Percentiles rank a stretch among this genome's conserved stretches.
phyloP scores from a whole-genome alignment of 92 coral and sea anemone genomes.

The Phenganax marumi region DNA sequence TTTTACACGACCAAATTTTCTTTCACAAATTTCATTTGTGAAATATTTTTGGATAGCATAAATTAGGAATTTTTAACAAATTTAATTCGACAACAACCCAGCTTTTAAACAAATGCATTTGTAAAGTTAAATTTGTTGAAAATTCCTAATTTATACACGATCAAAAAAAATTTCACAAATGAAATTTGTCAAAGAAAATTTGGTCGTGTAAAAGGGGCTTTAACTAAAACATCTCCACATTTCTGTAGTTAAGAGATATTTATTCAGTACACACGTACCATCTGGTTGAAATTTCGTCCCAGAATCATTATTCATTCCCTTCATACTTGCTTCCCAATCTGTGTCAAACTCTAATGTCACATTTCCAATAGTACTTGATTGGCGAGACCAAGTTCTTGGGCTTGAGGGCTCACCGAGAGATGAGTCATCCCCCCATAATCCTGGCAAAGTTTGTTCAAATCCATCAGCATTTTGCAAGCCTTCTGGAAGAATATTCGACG shows the following conservation, averaged over 20 bases:
- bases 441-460: neutral
- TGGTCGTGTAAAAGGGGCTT: too few relatives aligned
- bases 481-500: neutral
- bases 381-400: slow-evolving; percentile 31
- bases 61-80: too few relatives aligned
- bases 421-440: slow-evolving; percentile 22
- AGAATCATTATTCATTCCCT: neutral
- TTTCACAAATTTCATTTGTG: too few relatives aligned
- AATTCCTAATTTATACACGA: too few relatives aligned
- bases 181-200: too few relatives aligned
- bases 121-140: too few relatives aligned
- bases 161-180: too few relatives aligned
- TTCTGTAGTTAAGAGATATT: neutral
- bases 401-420: slow-evolving; percentile 27
- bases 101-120: too few relatives aligned
- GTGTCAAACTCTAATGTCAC: slow-evolving; percentile 80
- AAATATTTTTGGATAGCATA: too few relatives aligned
- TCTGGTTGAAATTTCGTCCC: neutral
- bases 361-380: slow-evolving; percentile 42
- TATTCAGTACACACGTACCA: slow-evolving; percentile 8
- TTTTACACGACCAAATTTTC: too few relatives aligned
- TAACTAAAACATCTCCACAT: neutral
- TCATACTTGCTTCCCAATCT: slow-evolving; percentile 66
- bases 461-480: slow-evolving; percentile 1
- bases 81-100: too few relatives aligned